Evolutionary conservation across 2,888 invertebrate genomes (phyloP), one percentile per base, ranked within the genome.

Genomic region (Chironomus riparius): DNA sequence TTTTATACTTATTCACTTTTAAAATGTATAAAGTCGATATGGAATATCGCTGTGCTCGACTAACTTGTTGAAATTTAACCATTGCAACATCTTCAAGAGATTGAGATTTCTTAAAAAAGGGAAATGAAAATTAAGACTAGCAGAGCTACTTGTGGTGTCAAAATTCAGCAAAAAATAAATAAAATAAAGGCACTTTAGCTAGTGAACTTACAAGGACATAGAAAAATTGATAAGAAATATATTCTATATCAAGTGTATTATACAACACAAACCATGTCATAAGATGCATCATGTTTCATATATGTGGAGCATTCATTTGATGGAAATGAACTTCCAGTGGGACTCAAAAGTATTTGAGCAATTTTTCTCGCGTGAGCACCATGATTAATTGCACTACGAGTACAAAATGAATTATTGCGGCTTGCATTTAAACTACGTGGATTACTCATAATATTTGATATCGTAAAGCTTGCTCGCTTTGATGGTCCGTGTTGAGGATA

Each of bases 311-410:
- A 61, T 1, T 73, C 38, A 12, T 56, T 61, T 12, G 18, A 10
- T 62, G 72, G 61, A 10, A 62, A 7, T 2, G 47, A 22, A 68
- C 74, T 74, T 12, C 68, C 48, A 12, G 74, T 47, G 1, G 74
- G 74, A 47, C 68, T 74, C n/a, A 74, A n/a, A 7, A 74, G 48
- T 6, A 74, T 13, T 48, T 74, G 74, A 47, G 74, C 74, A 15
- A 74, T 65, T 68, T 48, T 38, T 65, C 48, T 62, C n/a, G 74
- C 65, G 28, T 74, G 65, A 68, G 15, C 15, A 15, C 62, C 18
- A 12, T 73, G 62, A 62, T 65, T 65, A 4, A 47, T 47, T 12
- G 65, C 21, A 21, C 18, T 47, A n/a, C 65, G 73, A 2, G 18
- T 18, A n/a, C 21, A 47, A 18, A 74, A 74, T n/a, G 74, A 74